Base-by-base conservation (phyloP, 2,113 vertebrate genomes). In the Myotis yumanensis region DNA sequence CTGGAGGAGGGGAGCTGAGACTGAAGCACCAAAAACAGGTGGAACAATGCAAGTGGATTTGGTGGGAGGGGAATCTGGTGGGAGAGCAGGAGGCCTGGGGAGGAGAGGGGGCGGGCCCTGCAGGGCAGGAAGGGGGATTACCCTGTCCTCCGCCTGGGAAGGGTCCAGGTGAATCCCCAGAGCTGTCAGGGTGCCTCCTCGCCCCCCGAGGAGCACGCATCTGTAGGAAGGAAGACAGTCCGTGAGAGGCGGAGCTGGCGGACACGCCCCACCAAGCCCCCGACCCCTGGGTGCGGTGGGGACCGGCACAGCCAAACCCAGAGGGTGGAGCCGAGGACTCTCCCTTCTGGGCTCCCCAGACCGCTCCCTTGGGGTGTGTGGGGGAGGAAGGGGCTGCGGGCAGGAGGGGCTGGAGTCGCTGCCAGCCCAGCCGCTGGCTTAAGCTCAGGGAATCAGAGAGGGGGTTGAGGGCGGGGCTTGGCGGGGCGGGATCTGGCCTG, bases 231-330 rank as follows among this genome's bases (percentile, higher is more conserved):
- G 3, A 43, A 68, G 77, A 7, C 0, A 3, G 32, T 4, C 7
- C 0, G 0, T 9, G 62, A 68, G 37, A 11, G 4, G 23, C n/a
- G 14, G 40, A n/a, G 15, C 43, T 0, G 3, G 25, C 14, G 0
- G 0, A 23, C 1, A 18, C 25, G 2, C 48, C 28, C 37, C n/a
- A 9, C 18, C 0, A 5, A 3, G 48, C 28, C 52, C 20, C n/a
- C 64, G 3, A 2, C 79, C 43, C 18, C 17, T 16, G 40, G 14
- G 18, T 0, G 25, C 46, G 8, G 0, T 0, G 17, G 28, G 28
- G 7, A 4, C 25, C 1, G 1, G 46, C 2, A 32, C 30, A 54
- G 77, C 35, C 30, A 32, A 69, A 18, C 18, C 9, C 48, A 10
- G 8, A 9, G 54, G 11, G 22, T 4, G 28, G 35, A 23, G 17